These are phyloP conservation scores for Pygmarrhopalites habei DNA, from an alignment of 1,140 invertebrate species.

Conservation along the genomic window DNA sequence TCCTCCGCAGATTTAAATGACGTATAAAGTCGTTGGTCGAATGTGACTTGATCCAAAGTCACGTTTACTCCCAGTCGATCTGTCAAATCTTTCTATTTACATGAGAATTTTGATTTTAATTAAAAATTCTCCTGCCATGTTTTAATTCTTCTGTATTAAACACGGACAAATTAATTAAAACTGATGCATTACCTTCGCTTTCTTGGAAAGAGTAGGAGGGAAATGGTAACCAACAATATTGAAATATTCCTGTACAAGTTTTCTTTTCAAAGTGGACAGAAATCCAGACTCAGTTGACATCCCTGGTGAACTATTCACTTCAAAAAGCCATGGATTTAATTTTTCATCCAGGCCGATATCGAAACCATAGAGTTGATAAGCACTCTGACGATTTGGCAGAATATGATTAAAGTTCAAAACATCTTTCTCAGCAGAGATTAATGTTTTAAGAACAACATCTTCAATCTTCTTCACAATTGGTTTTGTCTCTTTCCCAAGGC, in stretches of 20 bases:
- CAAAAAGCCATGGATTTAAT: conserved; percentile 88
- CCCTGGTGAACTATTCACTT: conserved; percentile 92
- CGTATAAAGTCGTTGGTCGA: no score
- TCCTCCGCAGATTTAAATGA: no score
- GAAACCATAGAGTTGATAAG: conserved; percentile 74
- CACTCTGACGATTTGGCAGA: conserved; percentile 62
- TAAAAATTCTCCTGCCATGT: conserved; percentile 8
- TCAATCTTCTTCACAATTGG: conserved; percentile 75
- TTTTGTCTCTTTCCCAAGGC: no score
- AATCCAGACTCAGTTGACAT: conserved; percentile 84
- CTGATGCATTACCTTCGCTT: conserved; percentile 36
- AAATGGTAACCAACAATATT: conserved; percentile 87
- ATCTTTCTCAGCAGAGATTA: conserved; percentile 67
- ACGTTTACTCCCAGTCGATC: no score
- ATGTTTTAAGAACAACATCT: conserved; percentile 71
- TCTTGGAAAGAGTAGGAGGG: conserved; percentile 44
- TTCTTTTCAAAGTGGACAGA: conserved; percentile 90
- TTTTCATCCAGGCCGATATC: conserved; percentile 74
- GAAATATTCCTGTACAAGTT: conserved; percentile 78
- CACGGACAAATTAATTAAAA: no score
- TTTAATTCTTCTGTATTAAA: no score
- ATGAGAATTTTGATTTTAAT: neutral
- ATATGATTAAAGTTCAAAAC: conserved; percentile 49
- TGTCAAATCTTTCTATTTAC: no score
- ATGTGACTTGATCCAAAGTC: no score